Conservation (phyloP, 2,888 invertebrate species). For the Drosophila flavopinicola region DNA sequence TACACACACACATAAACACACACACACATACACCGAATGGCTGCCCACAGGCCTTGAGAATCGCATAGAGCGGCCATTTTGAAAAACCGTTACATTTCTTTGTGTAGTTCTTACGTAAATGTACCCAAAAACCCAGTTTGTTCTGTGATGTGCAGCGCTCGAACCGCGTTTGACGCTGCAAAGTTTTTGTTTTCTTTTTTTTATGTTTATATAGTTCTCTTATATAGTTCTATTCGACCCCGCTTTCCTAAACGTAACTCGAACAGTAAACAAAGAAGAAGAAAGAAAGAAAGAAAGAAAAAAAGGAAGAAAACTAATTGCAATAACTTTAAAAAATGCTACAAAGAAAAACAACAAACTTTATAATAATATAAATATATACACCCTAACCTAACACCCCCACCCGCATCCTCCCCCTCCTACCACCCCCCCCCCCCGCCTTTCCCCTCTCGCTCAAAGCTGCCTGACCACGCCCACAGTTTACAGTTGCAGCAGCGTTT, state of each 20-base stretch:
- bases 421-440: not conserved
- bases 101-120: constrained; percentile 48
- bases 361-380: constrained; percentile 11
- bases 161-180: constrained; percentile 59
- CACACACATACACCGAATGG: constrained; percentile 8
- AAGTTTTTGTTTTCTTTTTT: constrained; percentile 50
- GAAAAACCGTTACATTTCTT: constrained; percentile 23
- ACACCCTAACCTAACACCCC: not conserved
- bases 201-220: constrained; percentile 21
- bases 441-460: constrained; percentile 7
- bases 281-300: not conserved
- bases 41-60: constrained; percentile 28
- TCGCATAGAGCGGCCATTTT: constrained; percentile 25
- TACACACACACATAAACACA: constrained; percentile 10
- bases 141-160: constrained; percentile 80
- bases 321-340: constrained; percentile 34
- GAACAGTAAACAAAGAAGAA: constrained; percentile 30
- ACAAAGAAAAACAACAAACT: constrained; percentile 2
- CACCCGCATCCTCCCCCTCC: not conserved
- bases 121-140: constrained; percentile 70
- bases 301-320: constrained; percentile 41
- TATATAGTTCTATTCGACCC: constrained; percentile 21
- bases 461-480: constrained; percentile 12
- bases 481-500: constrained; percentile 3
- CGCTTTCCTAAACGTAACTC: constrained; percentile 36